Conservation (phyloP, 2,797 vertebrate genomes). For the Gephyroberyx darwinii region DNA sequence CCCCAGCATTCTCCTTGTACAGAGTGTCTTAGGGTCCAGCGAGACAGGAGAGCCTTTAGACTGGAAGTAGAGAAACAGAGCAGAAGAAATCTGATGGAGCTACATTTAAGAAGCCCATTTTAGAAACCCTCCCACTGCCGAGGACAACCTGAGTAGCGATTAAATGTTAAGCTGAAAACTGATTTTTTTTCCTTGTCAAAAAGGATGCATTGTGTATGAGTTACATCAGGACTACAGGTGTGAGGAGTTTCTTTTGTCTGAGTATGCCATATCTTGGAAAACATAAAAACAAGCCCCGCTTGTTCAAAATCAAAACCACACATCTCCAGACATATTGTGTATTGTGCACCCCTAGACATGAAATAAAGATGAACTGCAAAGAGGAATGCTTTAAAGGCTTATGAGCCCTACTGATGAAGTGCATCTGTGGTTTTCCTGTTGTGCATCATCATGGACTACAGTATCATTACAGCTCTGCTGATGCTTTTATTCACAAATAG, state of each 20-base stretch:
- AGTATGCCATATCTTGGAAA: not conserved
- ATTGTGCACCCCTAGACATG: not conserved
- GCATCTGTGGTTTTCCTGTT: conserved; percentile 46
- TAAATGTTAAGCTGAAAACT: not conserved
- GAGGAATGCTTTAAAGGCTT: not conserved
- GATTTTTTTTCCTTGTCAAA: not conserved
- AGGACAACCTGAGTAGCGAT: not conserved
- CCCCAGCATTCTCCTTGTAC: conserved; percentile 32
- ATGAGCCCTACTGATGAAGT: not conserved
- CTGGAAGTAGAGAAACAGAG: too few species aligned
- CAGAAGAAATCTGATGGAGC: too few species aligned
- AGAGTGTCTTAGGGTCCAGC: not conserved
- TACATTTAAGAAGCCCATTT: not conserved
- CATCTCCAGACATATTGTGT: not conserved
- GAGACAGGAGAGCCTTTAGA: not conserved
- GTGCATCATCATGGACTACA: conserved; percentile 18
- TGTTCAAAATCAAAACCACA: not conserved
- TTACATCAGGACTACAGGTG: not conserved
- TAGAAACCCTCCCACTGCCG: not conserved
- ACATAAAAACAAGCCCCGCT: not conserved
- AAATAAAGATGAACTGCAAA: not conserved
- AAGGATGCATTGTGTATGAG: not conserved
- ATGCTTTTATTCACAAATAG: not conserved
- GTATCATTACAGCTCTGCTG: not conserved
- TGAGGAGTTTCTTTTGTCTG: not conserved